Evolutionary conservation across 2,797 vertebrate species (phyloP).

Genomic region (Parauchenoglanis ngamensis): DNA sequence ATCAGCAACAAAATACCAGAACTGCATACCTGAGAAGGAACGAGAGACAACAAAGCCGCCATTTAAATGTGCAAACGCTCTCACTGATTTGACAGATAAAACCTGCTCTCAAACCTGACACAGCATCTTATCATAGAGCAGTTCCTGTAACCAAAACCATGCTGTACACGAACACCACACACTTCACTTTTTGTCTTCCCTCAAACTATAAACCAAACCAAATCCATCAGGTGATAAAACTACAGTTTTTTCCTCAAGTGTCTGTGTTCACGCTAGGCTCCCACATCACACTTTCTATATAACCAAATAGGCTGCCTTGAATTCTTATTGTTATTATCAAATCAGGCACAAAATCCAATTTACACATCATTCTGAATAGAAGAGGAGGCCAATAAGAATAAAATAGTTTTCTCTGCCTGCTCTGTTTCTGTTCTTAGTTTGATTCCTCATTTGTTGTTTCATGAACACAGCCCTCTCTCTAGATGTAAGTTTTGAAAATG

Average conservation of each 20-base stretch:
- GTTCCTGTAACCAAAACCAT: not conserved
- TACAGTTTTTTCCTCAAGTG: not conserved
- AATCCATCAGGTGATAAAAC: not conserved
- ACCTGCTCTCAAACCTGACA: not conserved
- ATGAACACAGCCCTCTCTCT: not conserved
- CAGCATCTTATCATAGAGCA: not conserved
- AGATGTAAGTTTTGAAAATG: not conserved
- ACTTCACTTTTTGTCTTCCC: not conserved
- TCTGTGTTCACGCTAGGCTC: not conserved
- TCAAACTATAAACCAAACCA: not conserved
- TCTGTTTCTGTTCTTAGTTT: constrained; percentile 8
- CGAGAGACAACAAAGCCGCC: not conserved
- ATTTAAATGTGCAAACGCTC: not conserved
- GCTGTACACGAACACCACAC: not conserved
- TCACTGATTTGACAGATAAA: not conserved
- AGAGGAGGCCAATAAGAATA: constrained; percentile 13
- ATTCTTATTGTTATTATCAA: constrained; percentile 19
- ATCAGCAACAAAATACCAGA: not conserved
- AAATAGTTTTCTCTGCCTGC: constrained; percentile 9
- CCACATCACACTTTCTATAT: constrained; percentile 7
- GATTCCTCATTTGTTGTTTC: not conserved
- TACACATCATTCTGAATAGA: constrained; percentile 17
- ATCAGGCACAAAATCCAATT: constrained; percentile 28
- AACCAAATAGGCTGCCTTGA: not conserved
- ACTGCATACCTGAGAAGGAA: not conserved